phyloP scores from a whole-genome alignment of 1,140 invertebrate genomes.

The Pogonognathellus flavescens region DNA sequence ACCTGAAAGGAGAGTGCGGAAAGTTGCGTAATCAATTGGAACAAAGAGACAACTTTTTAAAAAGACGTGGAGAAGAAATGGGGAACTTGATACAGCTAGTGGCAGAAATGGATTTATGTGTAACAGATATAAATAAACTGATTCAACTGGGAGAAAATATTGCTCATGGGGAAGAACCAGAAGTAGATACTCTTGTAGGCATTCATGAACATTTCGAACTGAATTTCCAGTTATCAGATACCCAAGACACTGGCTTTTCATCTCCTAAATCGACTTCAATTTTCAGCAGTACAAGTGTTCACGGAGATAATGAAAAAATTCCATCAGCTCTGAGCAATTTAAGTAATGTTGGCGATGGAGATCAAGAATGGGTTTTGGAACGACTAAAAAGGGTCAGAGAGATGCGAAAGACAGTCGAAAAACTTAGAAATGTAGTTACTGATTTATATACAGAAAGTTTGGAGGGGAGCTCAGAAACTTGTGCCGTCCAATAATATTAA shows the following conservation, averaged over 20 bases:
- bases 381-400: slow-evolving; percentile 56
- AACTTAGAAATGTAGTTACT: slow-evolving; percentile 39
- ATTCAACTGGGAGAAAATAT: slow-evolving; percentile 54
- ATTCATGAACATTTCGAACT: slow-evolving; percentile 37
- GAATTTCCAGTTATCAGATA: neutral
- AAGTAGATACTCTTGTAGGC: slow-evolving; percentile 57
- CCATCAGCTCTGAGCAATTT: neutral
- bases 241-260: neutral
- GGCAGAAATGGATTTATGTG: slow-evolving; percentile 61
- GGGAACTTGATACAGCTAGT: slow-evolving; percentile 57
- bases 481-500: slow-evolving; percentile 55
- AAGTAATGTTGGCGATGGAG: neutral
- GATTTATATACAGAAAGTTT: slow-evolving; percentile 61
- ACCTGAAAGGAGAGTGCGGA: slow-evolving; percentile 22
- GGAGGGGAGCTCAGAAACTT: slow-evolving; percentile 42
- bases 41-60: slow-evolving; percentile 22
- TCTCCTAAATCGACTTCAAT: neutral
- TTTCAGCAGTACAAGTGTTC: neutral
- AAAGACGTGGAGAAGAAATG: slow-evolving; percentile 51
- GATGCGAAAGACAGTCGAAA: slow-evolving; percentile 33
- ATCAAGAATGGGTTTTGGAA: slow-evolving; percentile 59
- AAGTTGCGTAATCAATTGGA: slow-evolving; percentile 10
- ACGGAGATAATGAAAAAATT: neutral
- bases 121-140: slow-evolving; percentile 57
- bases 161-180: slow-evolving; percentile 58